Evolutionary conservation across 2,113 vertebrate species (phyloP), one percentile per base, ranked within the genome.

Genomic region (Lagopus muta): DNA sequence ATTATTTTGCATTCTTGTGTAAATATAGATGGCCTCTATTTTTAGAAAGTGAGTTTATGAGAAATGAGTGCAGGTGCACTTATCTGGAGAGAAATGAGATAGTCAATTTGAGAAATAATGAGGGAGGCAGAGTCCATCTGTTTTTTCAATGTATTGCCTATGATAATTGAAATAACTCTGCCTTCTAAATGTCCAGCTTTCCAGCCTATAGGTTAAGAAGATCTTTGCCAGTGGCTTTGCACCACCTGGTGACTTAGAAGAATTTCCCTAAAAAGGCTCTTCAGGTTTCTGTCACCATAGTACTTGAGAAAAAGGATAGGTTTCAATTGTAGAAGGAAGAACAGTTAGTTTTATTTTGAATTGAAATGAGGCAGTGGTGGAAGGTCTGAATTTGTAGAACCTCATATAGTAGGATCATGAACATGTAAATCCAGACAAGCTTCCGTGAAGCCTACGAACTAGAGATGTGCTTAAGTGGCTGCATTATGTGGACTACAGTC

Each of bases 81-180:
- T 86, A 86, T 45, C 73, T 88, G 64, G 48, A 86, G 84, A 94
- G 50, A 55, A 88, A 22, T n/a, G 24, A 87, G 83, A 91, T 47
- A 85, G 11, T 22, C 69, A 6, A 65, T 93, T 96, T 93, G 82
- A 86, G 72, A 94, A 92, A 77, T 55, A 83, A 86, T 22, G 65
- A 47, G 38, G 69, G 55, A 67, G 61, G 47, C 61, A 67, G 24
- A 22, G 25, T 24, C 60, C 34, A 50, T 32, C 45, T 47, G 34
- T 50, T 72, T 54, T 60, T 32, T 55, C 48, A 87, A 1, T 65
- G 47, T 22, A 27, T 70, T 75, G 58, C 45, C 58, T 92, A 54
- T 85, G 77, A 36, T 38, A 70, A 24, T 32, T 79, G 55, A 77
- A 87, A 28, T 43, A 47, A 36, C 32, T 92, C 54, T 70, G 50